Conservation (phyloP, 2,888 invertebrate genomes). For the Apamea crenata region DNA sequence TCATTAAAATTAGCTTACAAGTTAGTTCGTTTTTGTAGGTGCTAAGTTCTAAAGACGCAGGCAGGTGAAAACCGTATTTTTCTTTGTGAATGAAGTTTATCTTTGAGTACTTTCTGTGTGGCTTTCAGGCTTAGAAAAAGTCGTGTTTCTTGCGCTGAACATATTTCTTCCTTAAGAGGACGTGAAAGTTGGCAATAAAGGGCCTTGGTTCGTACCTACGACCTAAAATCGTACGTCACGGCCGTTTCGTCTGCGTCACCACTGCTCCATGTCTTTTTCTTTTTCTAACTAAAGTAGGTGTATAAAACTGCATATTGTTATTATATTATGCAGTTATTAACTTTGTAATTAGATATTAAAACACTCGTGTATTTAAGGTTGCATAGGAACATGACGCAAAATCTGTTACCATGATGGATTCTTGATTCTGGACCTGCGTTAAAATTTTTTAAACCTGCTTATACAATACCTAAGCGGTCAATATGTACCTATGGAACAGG, state of each 20-base stretch:
- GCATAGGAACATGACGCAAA: too few species aligned
- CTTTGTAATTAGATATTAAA: background rate
- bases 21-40: background rate
- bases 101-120: background rate
- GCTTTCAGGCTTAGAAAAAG: background rate
- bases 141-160: too few species aligned
- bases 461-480: too few species aligned
- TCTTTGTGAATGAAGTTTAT: background rate
- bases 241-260: background rate
- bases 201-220: background rate
- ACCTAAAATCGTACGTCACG: background rate
- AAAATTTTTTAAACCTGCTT: too few species aligned
- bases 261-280: background rate
- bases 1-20: slow-evolving; percentile 15
- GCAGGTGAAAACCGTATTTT: background rate
- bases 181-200: background rate
- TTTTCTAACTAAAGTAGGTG: background rate
- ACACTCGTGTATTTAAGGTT: too few species aligned
- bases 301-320: background rate
- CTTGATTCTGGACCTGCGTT: too few species aligned
- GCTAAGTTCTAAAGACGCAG: background rate
- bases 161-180: background rate
- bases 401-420: too few species aligned
- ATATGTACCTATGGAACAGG: too few species aligned
- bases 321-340: background rate